Evolutionary conservation across 2,113 vertebrate genomes (phyloP).

Genomic region (Thymallus thymallus): DNA sequence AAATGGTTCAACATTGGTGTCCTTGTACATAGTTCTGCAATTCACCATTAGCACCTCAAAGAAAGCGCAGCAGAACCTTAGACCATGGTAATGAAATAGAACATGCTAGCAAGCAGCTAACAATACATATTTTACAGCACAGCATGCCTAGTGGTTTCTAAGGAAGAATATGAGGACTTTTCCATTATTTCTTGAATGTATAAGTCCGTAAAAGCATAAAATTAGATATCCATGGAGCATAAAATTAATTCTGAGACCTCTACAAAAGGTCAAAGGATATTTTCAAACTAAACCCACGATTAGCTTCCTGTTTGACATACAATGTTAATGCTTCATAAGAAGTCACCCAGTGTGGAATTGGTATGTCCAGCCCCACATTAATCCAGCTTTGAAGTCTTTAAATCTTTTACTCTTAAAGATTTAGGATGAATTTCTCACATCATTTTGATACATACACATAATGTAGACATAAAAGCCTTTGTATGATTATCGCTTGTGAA

Average conservation of each 20-base stretch:
- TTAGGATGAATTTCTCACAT: constrained; percentile 56
- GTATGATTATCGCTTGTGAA: constrained; percentile 10
- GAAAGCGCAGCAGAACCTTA: constrained; percentile 21
- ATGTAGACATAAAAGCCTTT: constrained; percentile 34
- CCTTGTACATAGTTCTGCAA: constrained; percentile 15
- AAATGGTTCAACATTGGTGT: constrained; percentile 20
- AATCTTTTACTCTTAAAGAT: constrained; percentile 61
- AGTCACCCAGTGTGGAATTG: constrained; percentile 68
- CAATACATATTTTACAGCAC: constrained; percentile 23
- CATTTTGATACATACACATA: constrained; percentile 52
- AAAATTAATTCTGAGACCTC: constrained; percentile 71
- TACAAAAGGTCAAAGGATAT: constrained; percentile 71
- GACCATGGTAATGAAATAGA: constrained; percentile 30
- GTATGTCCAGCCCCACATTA: constrained; percentile 64
- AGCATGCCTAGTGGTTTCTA: constrained; percentile 38
- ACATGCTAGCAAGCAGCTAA: constrained; percentile 33
- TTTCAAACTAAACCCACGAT: constrained; percentile 67
- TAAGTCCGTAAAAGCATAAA: constrained; percentile 70
- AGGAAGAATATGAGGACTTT: constrained; percentile 54
- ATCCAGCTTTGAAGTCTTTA: constrained; percentile 68
- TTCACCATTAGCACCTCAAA: constrained; percentile 30
- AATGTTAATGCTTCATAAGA: constrained; percentile 61
- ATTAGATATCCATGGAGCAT: constrained; percentile 71
- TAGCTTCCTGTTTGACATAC: constrained; percentile 69
- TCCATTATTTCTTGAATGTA: constrained; percentile 65